Percentiles rank a stretch among this genome's conserved stretches.
phyloP scores from a whole-genome alignment of 2,113 vertebrate genomes.

The Jacana jacana region DNA sequence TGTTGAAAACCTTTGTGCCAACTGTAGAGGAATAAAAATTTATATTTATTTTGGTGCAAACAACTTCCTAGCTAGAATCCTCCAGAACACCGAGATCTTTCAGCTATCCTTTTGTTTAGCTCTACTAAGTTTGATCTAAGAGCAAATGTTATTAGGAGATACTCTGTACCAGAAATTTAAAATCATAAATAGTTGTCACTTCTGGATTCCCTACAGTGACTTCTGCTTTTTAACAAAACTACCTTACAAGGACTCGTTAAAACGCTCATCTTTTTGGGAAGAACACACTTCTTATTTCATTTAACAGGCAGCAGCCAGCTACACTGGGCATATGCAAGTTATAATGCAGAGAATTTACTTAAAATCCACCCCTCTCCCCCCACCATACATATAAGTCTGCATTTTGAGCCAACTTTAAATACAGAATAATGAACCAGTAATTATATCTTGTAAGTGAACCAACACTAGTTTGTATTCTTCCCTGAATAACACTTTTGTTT shows the following conservation, averaged over 20 bases:
- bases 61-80: background rate
- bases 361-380: background rate
- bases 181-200: background rate
- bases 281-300: background rate
- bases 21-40: background rate
- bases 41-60: background rate
- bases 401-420: slow-evolving; percentile 46
- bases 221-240: background rate
- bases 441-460: slow-evolving; percentile 15
- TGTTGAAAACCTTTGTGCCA: background rate
- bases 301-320: slow-evolving; percentile 15
- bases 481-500: slow-evolving; percentile 45
- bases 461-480: slow-evolving; percentile 27
- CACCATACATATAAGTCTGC: background rate
- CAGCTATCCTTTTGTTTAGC: background rate
- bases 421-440: slow-evolving; percentile 37
- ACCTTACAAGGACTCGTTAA: background rate
- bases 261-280: background rate
- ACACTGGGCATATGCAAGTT: background rate
- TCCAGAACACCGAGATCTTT: background rate
- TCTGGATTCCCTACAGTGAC: background rate
- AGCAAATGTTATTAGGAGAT: background rate
- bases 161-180: slow-evolving; percentile 18
- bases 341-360: background rate
- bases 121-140: background rate